Evolutionary conservation across 2,888 invertebrate genomes (phyloP), one percentile per base, ranked within the genome.

Genomic region (Ichneumoninae sp.): DNA sequence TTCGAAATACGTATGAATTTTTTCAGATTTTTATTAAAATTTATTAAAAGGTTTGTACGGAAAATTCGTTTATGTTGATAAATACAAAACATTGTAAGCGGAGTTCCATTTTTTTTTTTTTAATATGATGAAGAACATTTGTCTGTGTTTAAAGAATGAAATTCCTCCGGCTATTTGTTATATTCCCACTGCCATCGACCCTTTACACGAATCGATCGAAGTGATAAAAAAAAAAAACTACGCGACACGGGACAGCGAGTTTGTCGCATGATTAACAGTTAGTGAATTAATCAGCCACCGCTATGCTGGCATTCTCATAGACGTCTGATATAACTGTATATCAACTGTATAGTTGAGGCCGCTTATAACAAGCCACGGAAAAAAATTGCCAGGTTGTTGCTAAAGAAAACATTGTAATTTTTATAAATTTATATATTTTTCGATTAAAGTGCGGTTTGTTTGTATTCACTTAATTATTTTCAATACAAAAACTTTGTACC

Each of bases 341-440:
- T 30, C 13, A 80, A 63, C 73, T 73, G 74, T 70, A 47, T 5
- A 16, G 33, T 33, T 36, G 78, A 79, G 76, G 66, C 71, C 69
- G 69, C 75, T 60, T 77, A 65, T 68, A 66, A 68, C 79, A 44
- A 68, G 69, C 68, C 50, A 76, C 52, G 16, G 13, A 22, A 57
- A 57, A 52, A 52, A 52, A 52, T 7, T 19, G 1, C 16, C 19
- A 19, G 7, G n/a, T 19, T 19, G 16, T 19, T n/a, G n/a, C 19
- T 7, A 19, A n/a, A n/a, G 5, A 52, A 52, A n/a, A 52, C 4
- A 33, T 33, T 33, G 3, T 5, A 33, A 26, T 26, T 33, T 3
- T 33, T 33, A 8, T 2, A 52, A 19, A 6, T 33, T 6, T 7
- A 52, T n/a, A 19, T n/a, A 16, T 6, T 5, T 0, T 52, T 1